Conservation (phyloP, 2,113 vertebrate species). For the Grus americana region DNA sequence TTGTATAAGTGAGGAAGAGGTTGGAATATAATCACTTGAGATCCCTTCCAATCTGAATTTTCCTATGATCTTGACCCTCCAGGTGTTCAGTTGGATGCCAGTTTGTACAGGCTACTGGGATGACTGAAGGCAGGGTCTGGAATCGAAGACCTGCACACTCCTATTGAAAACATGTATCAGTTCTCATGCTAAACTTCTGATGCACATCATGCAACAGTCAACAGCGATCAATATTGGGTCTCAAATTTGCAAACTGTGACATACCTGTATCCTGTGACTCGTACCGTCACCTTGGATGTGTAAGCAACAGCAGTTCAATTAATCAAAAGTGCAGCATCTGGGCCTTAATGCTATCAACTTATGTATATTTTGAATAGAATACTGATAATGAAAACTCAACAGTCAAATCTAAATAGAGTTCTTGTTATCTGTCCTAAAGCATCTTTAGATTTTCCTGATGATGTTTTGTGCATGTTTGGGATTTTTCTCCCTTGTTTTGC, state of each 20-base stretch:
- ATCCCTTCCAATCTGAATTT: neutral
- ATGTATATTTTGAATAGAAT: neutral
- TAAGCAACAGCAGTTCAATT: neutral
- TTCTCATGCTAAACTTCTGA: neutral
- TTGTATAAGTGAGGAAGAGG: neutral
- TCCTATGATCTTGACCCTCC: neutral
- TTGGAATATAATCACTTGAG: neutral
- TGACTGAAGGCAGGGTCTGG: neutral
- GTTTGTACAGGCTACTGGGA: neutral
- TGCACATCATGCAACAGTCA: neutral
- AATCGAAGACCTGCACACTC: neutral
- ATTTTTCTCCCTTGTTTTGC: slow-evolving; percentile 26
- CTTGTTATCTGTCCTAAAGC: neutral
- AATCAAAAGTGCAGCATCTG: neutral
- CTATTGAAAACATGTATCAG: neutral
- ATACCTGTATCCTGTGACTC: neutral
- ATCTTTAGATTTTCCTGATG: neutral
- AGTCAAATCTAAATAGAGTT: neutral
- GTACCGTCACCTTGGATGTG: neutral
- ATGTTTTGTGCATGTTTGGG: neutral
- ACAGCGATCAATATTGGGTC: neutral
- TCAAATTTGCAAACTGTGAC: neutral
- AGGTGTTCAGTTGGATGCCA: neutral
- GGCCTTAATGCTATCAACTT: neutral
- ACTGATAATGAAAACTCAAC: neutral